These are phyloP conservation scores for Corapipo altera DNA, from an alignment of 2,113 vertebrate genomes.

Conservation along the genomic window DNA sequence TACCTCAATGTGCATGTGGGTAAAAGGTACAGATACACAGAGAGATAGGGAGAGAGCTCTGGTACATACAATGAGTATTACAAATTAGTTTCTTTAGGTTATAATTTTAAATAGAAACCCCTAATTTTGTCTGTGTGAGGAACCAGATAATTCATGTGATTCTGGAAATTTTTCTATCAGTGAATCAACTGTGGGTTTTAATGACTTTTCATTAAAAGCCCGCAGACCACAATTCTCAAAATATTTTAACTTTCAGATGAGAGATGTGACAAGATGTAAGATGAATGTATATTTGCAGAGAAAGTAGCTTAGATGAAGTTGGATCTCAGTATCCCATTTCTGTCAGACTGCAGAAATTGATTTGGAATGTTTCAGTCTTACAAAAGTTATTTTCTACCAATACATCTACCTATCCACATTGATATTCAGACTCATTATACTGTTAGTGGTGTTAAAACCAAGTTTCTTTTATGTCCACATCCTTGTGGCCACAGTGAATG, in stretches of 20 bases:
- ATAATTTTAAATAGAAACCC: neutral
- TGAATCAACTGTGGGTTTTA: neutral
- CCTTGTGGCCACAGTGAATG: neutral
- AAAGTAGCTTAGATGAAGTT: neutral
- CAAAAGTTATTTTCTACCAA: neutral
- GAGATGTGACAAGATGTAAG: neutral
- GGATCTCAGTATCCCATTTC: neutral
- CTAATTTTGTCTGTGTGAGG: neutral
- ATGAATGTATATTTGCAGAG: neutral
- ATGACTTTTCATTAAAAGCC: neutral
- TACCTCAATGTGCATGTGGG: neutral
- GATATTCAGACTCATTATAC: neutral
- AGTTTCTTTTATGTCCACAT: neutral
- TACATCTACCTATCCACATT: neutral
- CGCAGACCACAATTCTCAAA: neutral
- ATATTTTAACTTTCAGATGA: neutral
- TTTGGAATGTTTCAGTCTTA: neutral
- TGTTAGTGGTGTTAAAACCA: neutral
- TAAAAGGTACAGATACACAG: neutral
- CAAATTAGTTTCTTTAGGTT: neutral
- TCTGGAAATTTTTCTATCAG: neutral
- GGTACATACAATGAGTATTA: neutral
- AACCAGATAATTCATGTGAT: neutral
- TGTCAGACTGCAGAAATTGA: neutral
- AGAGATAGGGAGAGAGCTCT: neutral